Base-by-base conservation (phyloP, 2,888 invertebrate genomes). In the Hydrotaea cyrtoneurina region DNA sequence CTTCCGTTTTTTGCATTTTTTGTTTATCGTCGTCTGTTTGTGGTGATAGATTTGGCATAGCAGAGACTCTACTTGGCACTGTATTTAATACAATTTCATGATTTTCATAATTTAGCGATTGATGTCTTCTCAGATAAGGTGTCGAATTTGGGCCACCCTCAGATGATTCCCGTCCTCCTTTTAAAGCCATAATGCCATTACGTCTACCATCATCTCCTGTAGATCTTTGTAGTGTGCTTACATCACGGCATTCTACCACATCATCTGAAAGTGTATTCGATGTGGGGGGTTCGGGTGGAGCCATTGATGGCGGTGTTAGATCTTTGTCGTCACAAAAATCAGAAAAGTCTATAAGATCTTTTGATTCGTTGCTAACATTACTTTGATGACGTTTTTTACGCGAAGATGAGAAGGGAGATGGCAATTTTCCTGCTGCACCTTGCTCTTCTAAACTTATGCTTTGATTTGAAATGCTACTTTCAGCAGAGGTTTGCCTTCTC, bases 391-490 rank as follows among this genome's bases (percentile, higher is more conserved):
- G 75, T 21, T 77, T 84, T 81, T 82, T 80, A 5, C 73, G 66
- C 36, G 76, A 72, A 15, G 55, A 8, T 17, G 66, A 1, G 64
- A 80, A 76, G 3, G 75, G 66, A 11, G 74, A 66, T 0, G 81
- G 53, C 19, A 72, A 7, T 64, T 73, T 79, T 72, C 46, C 82
- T 7, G 53, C 17, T 5, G 55, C 72, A 11, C 59, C 76, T 11
- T 87, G 84, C 55, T 92, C 92, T 73, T 92, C 92, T 71, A 91
- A 86, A 78, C 90, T 92, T 15, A 91, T 86, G 81, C 93, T 93
- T 82, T 93, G 92, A 88, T 92, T 92, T 43, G 92, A 92, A 36
- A 92, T 91, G 86, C 92, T 92, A 78, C 93, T 93, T 85, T 93
- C 92, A 2, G 92, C 92, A 0, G 92, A 93, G 0, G 93, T 91